Conservation (phyloP, 2,797 vertebrate species). For the Ambastaia sidthimunki region DNA sequence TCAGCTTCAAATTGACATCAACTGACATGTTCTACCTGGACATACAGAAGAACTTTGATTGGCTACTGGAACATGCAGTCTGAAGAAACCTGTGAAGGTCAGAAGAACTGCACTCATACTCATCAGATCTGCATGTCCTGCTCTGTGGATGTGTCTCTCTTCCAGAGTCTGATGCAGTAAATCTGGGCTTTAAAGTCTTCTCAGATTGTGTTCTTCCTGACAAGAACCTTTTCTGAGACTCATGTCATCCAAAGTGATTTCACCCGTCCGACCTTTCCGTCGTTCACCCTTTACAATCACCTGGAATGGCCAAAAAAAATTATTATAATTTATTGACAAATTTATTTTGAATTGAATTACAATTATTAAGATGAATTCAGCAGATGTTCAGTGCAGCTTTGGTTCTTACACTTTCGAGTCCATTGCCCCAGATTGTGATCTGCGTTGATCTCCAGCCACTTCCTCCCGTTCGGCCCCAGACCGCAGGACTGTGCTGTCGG, state of each 20-base stretch:
- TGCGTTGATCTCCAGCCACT: conserved; percentile 93
- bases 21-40: not conserved
- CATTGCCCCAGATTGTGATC: conserved; percentile 85
- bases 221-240: conserved; percentile 88
- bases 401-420: conserved; percentile 90
- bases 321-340: not conserved
- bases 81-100: not conserved
- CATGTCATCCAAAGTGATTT: conserved; percentile 93
- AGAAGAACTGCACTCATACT: conserved; percentile 8
- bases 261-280: conserved; percentile 82
- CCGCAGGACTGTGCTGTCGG: conserved; percentile 82
- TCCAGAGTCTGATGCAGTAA: not conserved
- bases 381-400: too few relatives aligned
- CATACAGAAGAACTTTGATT: not conserved
- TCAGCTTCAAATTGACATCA: not conserved
- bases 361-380: too few relatives aligned
- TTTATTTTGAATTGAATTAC: too few relatives aligned
- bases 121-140: not conserved
- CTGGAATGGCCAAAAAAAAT: conserved; percentile 71
- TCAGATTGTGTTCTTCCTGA: conserved; percentile 82
- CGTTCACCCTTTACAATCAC: conserved; percentile 94
- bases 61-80: conserved; percentile 5
- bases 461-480: conserved; percentile 92
- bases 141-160: conserved; percentile 1
- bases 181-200: conserved; percentile 73